These are phyloP conservation scores for Romanogobio albipinnatus DNA, from an alignment of 2,113 vertebrate species.

Conservation along the genomic window DNA sequence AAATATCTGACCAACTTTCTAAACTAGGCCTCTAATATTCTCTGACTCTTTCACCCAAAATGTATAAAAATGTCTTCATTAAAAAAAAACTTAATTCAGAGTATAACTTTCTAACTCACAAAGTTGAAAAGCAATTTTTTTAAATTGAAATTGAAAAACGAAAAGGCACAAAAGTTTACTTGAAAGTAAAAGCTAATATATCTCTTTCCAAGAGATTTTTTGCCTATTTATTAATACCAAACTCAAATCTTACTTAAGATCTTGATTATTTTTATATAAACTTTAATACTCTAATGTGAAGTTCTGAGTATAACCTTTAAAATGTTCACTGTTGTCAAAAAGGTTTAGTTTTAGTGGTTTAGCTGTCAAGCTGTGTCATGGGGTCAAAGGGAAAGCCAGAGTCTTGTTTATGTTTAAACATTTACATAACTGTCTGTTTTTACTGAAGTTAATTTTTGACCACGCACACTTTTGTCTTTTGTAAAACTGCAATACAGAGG, in stretches of 20 bases:
- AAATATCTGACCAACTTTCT: background rate
- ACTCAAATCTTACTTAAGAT: background rate
- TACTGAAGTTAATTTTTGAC: conserved; percentile 50
- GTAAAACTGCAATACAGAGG: background rate
- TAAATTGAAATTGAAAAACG: background rate
- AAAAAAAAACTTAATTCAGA: background rate
- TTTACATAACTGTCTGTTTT: conserved; percentile 46
- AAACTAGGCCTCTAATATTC: background rate
- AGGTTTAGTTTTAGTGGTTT: background rate
- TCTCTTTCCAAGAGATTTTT: background rate
- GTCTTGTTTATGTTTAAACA: conserved; percentile 46
- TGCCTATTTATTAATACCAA: background rate
- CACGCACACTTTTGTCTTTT: background rate
- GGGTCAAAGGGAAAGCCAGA: background rate
- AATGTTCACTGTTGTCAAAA: conserved; percentile 1
- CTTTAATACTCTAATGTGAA: background rate
- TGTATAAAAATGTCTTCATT: background rate
- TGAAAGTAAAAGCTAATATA: background rate
- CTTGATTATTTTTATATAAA: background rate
- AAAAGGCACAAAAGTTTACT: background rate
- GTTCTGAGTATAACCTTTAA: background rate
- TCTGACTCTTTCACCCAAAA: background rate
- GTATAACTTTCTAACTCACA: background rate
- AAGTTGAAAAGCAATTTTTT: background rate
- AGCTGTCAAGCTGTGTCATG: background rate